Conservation (phyloP, 2,797 vertebrate species). For the Hirundo rustica region DNA sequence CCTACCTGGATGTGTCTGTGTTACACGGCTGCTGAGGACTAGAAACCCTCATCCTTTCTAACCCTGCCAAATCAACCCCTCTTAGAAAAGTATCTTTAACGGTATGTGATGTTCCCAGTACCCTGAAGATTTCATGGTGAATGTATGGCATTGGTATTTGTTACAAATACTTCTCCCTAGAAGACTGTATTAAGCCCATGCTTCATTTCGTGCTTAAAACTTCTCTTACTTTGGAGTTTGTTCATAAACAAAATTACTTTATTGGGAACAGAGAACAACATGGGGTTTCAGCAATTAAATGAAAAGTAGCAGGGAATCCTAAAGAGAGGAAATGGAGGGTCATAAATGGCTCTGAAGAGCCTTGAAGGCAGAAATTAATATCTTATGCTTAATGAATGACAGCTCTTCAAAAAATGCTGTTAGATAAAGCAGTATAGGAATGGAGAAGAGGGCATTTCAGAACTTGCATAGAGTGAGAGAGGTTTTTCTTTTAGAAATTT, state of each 20-base stretch:
- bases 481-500: neutral
- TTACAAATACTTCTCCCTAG: neutral
- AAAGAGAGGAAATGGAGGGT: neutral
- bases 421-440: neutral
- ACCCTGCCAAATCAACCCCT: neutral
- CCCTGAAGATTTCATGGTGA: neutral
- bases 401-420: neutral
- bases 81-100: neutral
- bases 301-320: neutral
- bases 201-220: neutral
- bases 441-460: neutral
- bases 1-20: rapidly evolving
- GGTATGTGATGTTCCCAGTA: neutral
- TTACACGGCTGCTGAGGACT: neutral
- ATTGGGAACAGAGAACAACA: neutral
- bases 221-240: neutral
- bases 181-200: neutral
- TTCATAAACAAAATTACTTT: neutral
- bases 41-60: neutral
- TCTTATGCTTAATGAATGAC: neutral
- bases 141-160: neutral
- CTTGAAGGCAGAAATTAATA: neutral
- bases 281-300: neutral
- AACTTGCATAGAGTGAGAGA: neutral
- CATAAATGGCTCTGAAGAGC: neutral